These are phyloP conservation scores for Meloe dianella DNA, from an alignment of 2,888 invertebrate genomes.

Conservation along the genomic window DNA sequence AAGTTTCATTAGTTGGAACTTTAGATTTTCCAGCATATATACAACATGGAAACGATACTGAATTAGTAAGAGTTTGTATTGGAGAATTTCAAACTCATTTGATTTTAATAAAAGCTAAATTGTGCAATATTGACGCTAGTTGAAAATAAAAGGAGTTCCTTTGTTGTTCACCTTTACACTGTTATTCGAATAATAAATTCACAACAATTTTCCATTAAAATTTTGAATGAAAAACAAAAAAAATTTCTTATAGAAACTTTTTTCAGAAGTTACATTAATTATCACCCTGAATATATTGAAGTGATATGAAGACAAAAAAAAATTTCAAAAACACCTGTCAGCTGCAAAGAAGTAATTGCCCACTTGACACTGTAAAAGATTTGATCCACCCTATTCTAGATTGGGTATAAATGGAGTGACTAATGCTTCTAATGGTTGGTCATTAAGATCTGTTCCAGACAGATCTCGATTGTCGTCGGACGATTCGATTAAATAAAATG, in stretches of 20 bases:
- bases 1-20: background rate
- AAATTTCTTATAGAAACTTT: background rate
- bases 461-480: background rate
- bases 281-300: too few species aligned
- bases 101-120: background rate
- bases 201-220: background rate
- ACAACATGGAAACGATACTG: background rate
- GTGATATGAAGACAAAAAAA: background rate
- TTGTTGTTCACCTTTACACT: background rate
- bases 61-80: slow-evolving; percentile 3
- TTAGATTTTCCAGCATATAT: background rate
- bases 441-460: slow-evolving; percentile 6
- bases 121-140: background rate
- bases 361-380: slow-evolving; percentile 8
- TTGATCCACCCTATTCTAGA: background rate
- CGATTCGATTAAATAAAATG: background rate
- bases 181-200: background rate
- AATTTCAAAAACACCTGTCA: slow-evolving; percentile 4
- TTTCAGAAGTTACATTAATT: too few species aligned
- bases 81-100: slow-evolving; percentile 5
- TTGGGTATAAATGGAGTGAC: background rate
- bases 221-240: background rate
- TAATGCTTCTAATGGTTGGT: background rate
- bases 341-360: slow-evolving; percentile 1
- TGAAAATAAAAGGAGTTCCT: background rate